These are phyloP conservation scores for Hydrozoanthus gracilis DNA, from an alignment of 92 coral and sea anemone species.

Conservation along the genomic window DNA sequence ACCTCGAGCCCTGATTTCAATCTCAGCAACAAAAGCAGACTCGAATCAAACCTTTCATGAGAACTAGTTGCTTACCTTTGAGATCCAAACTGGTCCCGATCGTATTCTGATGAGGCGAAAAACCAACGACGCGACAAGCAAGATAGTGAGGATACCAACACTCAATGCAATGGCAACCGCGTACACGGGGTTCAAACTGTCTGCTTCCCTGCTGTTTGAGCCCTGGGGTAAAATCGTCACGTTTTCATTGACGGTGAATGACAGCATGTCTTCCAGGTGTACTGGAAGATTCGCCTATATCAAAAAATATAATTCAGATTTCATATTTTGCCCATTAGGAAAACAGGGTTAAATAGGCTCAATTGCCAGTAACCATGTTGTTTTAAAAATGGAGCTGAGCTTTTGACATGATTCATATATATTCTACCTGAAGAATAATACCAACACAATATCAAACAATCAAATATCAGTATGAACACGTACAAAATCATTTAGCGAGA, in stretches of 20 bases:
- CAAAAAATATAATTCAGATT: not conserved
- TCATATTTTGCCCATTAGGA: too few relatives aligned
- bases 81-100: conserved; percentile 78
- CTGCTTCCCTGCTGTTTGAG: not conserved
- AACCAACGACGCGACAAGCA: conserved; percentile 43
- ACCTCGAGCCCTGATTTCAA: not conserved
- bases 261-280: conserved; percentile 30
- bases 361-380: not conserved
- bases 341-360: not conserved
- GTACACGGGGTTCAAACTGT: conserved; percentile 42
- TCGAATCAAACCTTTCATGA: not conserved
- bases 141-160: conserved; percentile 37
- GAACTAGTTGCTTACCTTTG: conserved; percentile 54
- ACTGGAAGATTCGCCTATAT: conserved; percentile 25
- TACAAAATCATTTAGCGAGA: too few relatives aligned
- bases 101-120: conserved; percentile 60
- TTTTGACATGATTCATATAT: too few relatives aligned
- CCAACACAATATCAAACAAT: too few relatives aligned
- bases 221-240: conserved; percentile 11
- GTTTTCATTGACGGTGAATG: not conserved
- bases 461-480: too few relatives aligned
- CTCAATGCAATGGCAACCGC: conserved; percentile 42
- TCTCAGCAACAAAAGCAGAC: not conserved
- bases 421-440: too few relatives aligned
- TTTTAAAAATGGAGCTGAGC: too few relatives aligned